Base-by-base conservation (phyloP, 1,140 invertebrate genomes). In the Linepithema humile region DNA sequence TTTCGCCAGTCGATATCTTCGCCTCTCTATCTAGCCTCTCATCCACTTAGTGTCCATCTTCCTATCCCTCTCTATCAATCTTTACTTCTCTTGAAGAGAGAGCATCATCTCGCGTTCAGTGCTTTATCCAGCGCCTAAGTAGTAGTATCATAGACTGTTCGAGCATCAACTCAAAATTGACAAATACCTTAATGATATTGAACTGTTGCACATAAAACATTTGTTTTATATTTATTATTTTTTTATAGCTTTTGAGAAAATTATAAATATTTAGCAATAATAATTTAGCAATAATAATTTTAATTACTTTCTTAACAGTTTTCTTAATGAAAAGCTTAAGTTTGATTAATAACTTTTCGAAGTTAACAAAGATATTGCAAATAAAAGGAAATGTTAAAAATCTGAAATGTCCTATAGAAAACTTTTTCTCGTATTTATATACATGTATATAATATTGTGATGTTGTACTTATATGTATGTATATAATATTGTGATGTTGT, bases 1-100 rank as follows among this genome's bases (percentile, higher is more conserved):
- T 60, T 87, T 83, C 57, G n/a, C 78, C 32, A 48, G 35, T 83
- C 72, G 85, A 87, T 87, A 83, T 86, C 55, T n/a, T n/a, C n/a
- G 17, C 17, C 23, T 17, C 9, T 43, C 55, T 35, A 59, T 59
- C 57, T 74, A 73, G 20, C 23, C 50, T 12, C 55, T 60, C 55
- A 74, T 74, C 23, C 72, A 74, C 35, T 74, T 74, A 74, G 35
- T 60, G 53, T 32, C 17, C 72, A 74, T 74, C 53, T 43, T 10
- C 40, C 40, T 38, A 17, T 15, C 60, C 12, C 0, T 20, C n/a
- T 74, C 50, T 40, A 40, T 74, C 23, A 20, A 43, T 59, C 23
- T 6, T 59, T 40, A 40, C 59, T 53, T 74, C 35, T 17, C 15
- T 29, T 23, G 9, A 74, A 60, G 23, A 74, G 53, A 20, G 35